phyloP scores from a whole-genome alignment of 2,113 vertebrate species.

The Malurus melanocephalus region DNA sequence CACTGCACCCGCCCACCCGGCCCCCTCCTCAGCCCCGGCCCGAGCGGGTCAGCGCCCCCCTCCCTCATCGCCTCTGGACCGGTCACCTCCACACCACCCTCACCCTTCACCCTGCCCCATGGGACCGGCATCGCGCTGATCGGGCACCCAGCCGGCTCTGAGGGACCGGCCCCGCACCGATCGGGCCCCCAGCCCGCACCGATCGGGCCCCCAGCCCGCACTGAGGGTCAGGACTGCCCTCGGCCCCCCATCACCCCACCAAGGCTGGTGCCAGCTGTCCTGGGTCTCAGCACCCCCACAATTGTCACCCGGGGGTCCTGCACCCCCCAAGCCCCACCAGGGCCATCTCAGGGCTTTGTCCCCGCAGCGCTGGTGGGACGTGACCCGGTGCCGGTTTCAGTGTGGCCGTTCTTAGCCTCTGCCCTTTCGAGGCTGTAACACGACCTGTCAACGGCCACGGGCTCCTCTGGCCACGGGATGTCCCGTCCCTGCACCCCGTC shows the following conservation, averaged over 20 bases:
- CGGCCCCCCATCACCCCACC: no score
- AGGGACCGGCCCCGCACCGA: not conserved
- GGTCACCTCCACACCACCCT: not conserved
- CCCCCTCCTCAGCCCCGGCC: not conserved
- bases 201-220: accelerated
- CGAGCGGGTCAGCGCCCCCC: accelerated
- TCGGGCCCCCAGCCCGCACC: accelerated
- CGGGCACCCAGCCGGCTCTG: accelerated
- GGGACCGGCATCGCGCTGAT: no score
- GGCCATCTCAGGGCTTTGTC: not conserved
- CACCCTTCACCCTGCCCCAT: not conserved
- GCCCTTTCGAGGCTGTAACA: slow-evolving; percentile 53
- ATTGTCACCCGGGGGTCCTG: accelerated
- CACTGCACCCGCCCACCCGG: not conserved
- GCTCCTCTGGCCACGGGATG: not conserved
- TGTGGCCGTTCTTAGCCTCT: slow-evolving; percentile 29
- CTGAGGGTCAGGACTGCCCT: not conserved
- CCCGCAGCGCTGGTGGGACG: not conserved
- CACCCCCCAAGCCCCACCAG: not conserved
- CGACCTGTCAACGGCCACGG: not conserved
- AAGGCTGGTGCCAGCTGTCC: not conserved
- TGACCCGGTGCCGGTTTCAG: slow-evolving; percentile 36
- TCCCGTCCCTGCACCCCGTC: not conserved
- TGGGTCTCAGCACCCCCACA: not conserved
- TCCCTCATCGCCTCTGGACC: not conserved